Base-by-base conservation (phyloP, 2,888 invertebrate species). In the Liposcelis brunnea region DNA sequence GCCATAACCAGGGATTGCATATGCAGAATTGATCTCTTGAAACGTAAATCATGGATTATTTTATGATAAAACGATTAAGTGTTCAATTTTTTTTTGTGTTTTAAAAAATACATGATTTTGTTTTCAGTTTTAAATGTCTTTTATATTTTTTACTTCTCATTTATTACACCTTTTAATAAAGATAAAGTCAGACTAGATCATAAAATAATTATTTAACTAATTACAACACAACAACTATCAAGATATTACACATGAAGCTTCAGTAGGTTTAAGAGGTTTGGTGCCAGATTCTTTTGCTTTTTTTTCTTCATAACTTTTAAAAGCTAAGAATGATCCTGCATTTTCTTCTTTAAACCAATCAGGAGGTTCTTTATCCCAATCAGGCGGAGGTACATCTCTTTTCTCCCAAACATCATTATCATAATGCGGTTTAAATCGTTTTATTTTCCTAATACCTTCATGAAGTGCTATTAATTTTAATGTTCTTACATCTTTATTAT, bases 311-410 rank as follows among this genome's bases (percentile, higher is more conserved):
- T 72, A 68, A 11, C 74, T 71, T 65, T 77, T 80, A 1, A 67
- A 31, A 50, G 73, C 69, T 34, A 87, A 66, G 58, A 71, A 83
- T 0, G 77, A 71, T 49, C 71, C 65, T 57, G 80, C 71, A 55
- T 80, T 73, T 54, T 74, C 69, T 55, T 81, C 72, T 14, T 60
- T 61, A 61, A 87, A 65, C 73, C 78, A 77, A 5, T 80, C 77
- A 0, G 90, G 89, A 47, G 91, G 60, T 1, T 84, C 84, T 50
- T 72, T 72, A 50, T 75, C 71, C 91, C 91, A 93, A 60, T 86
- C 77, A 44, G 67, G 64, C 0, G 91, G 90, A 1, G 91, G 89
- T 31, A 65, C 56, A 5, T 68, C 68, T 36, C 93, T 65, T 58
- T 74, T 80, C 55, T 76, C 70, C 93, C 93, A 93, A 1, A 77